Evolutionary conservation across 2,888 invertebrate species (phyloP), one percentile per base, ranked within the genome.

Genomic region (Hofmannophila pseudospretella): DNA sequence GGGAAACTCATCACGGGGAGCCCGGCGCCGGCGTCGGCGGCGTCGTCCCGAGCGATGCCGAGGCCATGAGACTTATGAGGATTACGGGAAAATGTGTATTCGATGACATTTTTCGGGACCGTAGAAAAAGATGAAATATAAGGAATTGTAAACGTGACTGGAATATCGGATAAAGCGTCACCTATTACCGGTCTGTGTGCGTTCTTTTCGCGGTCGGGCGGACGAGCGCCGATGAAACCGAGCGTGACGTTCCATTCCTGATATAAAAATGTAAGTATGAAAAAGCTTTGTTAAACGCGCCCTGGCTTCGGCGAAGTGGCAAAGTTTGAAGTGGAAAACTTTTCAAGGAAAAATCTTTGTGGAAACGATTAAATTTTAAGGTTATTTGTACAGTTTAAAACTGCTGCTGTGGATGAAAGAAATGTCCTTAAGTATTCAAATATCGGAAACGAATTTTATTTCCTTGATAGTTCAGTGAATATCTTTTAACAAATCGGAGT

Each of bases 1-100:
- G 53, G 52, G 50, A 51, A 49, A 2, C 23, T 7, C 23, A n/a
- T 23, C 52, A 52, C 44, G 45, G 54, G 61, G 54, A 53, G 41
- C 47, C 46, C 41, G 61, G 59, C 64, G 60, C n/a, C 58, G 68
- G 59, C 54, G 55, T 57, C 61, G 49, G 52, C 55, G 48, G 57
- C 65, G 60, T 61, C 69, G 16, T n/a, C n/a, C 65, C 63, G 64
- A 62, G 54, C 64, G 60, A 57, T 58, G 67, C 63, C 65, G 71
- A 70, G 73, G 77, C 80, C 74, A 75, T 70, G 74, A 76, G 82
- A 82, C 84, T 85, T 82, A 84, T 78, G 73, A 81, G 84, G 84
- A 85, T 86, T 86, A 86, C 79, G 76, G 69, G 78, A 79, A 86
- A 85, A 85, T 85, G 85, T 80, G 85, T 85, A 85, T 86, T 86